Evolutionary conservation across 2,888 invertebrate species (phyloP).

Genomic region (Anarsia innoxiella): DNA sequence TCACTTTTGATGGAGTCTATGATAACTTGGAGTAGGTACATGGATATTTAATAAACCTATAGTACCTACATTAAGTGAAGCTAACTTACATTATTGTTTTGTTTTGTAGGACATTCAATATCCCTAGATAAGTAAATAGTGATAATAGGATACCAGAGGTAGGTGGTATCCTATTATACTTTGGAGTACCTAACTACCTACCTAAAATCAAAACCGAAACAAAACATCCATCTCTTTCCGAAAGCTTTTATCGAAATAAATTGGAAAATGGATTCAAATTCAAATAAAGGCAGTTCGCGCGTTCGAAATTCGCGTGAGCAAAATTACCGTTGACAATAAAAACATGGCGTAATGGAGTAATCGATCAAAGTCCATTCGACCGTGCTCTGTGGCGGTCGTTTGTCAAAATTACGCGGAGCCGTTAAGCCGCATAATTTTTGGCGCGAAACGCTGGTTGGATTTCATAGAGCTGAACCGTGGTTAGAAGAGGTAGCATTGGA

Average conservation of each 20-base stretch:
- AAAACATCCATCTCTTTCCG: too few relatives aligned
- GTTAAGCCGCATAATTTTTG: slow-evolving; percentile 73
- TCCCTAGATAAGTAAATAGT: too few relatives aligned
- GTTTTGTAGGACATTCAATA: too few relatives aligned
- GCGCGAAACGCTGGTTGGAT: slow-evolving; percentile 45
- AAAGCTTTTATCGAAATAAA: too few relatives aligned
- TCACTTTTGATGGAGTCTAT: slow-evolving; percentile 6
- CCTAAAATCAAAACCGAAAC: too few relatives aligned
- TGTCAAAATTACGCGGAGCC: slow-evolving; percentile 66
- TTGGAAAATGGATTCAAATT: background rate
- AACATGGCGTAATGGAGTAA: slow-evolving; percentile 35
- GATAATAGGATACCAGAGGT: too few relatives aligned
- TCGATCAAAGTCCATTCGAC: slow-evolving; percentile 47
- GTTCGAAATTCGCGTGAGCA: too few relatives aligned
- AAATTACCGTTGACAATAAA: slow-evolving; percentile 10
- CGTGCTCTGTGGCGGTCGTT: slow-evolving; percentile 55
- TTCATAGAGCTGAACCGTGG: background rate
- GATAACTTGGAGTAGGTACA: slow-evolving; percentile 8
- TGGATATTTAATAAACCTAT: too few relatives aligned
- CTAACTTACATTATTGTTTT: too few relatives aligned
- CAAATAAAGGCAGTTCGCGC: background rate
- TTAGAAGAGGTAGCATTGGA: background rate
- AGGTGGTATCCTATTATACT: too few relatives aligned
- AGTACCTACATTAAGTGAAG: too few relatives aligned
- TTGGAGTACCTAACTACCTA: too few relatives aligned